A percentile compares a stretch with the other conserved stretches of the same genome.
Evolutionary conservation across 2,888 invertebrate species (phyloP).

Genomic region (Drosophila meridiana): DNA sequence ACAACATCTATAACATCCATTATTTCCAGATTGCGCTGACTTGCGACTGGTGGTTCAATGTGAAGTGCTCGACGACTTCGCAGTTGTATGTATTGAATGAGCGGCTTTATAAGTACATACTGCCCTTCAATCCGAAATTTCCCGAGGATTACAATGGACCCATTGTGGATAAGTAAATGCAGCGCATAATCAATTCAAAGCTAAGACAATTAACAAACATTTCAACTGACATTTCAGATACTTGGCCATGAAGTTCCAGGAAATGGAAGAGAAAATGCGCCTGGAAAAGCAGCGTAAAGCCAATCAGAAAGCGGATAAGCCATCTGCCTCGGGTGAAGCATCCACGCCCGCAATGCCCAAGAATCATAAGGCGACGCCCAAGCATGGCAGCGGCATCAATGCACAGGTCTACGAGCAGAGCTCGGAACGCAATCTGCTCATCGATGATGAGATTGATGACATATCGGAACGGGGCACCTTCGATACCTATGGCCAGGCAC

Average conservation of each 20-base stretch:
- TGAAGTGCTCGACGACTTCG: slow-evolving; percentile 92
- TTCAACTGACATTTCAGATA: slow-evolving; percentile 86
- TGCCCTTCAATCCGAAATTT: slow-evolving; percentile 94
- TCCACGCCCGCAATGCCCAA: slow-evolving; percentile 53
- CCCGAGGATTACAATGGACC: slow-evolving; percentile 96
- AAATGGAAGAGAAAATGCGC: slow-evolving; percentile 93
- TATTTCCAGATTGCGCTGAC: slow-evolving; percentile 89
- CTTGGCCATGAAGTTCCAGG: slow-evolving; percentile 92
- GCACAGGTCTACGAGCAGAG: slow-evolving; percentile 83
- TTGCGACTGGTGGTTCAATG: slow-evolving; percentile 97
- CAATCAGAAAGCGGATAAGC: slow-evolving; percentile 81
- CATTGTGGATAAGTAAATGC: slow-evolving; percentile 91
- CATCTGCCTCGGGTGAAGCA: slow-evolving; percentile 75
- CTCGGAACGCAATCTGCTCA: slow-evolving; percentile 83
- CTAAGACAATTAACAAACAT: background rate
- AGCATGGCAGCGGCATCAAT: slow-evolving; percentile 74
- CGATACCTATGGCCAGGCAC: slow-evolving; percentile 67
- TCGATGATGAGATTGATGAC: slow-evolving; percentile 83
- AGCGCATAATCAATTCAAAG: background rate
- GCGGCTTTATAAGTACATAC: slow-evolving; percentile 94
- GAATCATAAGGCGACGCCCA: slow-evolving; percentile 55
- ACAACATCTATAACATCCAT: background rate
- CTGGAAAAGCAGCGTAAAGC: slow-evolving; percentile 87
- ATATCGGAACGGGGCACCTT: slow-evolving; percentile 79
- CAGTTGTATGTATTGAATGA: slow-evolving; percentile 95